These are phyloP conservation scores for Odontamblyopus lacepedii DNA, from an alignment of 2,797 vertebrate genomes.

Conservation along the genomic window DNA sequence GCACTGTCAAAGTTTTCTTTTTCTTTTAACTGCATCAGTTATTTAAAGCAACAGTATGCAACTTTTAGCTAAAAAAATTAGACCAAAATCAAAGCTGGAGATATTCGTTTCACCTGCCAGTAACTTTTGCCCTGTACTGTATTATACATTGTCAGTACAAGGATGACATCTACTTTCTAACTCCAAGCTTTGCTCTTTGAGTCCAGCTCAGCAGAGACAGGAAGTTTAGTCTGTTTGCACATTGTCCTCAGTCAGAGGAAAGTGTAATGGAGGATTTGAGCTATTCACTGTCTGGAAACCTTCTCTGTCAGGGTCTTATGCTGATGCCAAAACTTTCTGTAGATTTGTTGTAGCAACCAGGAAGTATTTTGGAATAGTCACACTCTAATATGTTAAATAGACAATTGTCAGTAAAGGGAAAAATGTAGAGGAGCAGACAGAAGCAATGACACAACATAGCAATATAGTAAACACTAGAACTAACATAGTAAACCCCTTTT, in stretches of 20 bases:
- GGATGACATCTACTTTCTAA: not conserved
- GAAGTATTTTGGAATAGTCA: not conserved
- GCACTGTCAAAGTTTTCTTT: too few species aligned
- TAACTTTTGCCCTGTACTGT: not conserved
- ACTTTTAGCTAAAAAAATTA: too few species aligned
- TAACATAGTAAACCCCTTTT: too few species aligned
- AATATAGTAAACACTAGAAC: too few species aligned
- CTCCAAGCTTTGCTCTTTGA: slow-evolving; percentile 11
- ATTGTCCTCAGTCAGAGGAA: slow-evolving; percentile 40
- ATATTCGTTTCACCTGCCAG: too few species aligned
- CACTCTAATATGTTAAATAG: not conserved
- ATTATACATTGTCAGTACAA: not conserved
- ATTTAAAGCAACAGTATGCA: too few species aligned
- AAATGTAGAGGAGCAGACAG: not conserved
- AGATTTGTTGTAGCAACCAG: slow-evolving; percentile 5
- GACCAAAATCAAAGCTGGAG: too few species aligned
- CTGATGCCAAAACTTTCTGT: not conserved
- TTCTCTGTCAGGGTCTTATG: slow-evolving; percentile 60
- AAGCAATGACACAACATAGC: not conserved
- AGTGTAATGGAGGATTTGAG: slow-evolving; percentile 63
- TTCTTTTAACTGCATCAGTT: too few species aligned
- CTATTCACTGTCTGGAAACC: slow-evolving; percentile 59
- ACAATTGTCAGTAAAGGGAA: not conserved
- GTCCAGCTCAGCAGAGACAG: slow-evolving; percentile 56
- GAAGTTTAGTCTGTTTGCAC: slow-evolving; percentile 70